These are phyloP conservation scores for Holotrichia oblita DNA, from an alignment of 1,140 invertebrate species.

Conservation along the genomic window DNA sequence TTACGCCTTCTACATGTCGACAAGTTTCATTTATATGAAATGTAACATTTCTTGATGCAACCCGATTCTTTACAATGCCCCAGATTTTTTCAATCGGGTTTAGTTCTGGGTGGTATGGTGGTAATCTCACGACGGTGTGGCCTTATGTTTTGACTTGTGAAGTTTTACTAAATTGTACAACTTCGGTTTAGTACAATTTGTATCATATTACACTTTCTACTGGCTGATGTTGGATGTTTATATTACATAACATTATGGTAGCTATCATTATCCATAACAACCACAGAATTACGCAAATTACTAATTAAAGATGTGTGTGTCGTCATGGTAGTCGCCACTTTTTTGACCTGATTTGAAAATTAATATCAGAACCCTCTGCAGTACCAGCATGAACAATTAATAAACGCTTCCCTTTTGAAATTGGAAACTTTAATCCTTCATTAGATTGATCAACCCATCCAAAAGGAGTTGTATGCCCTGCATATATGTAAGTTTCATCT, in stretches of 20 bases:
- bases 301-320: background rate
- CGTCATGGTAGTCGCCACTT: background rate
- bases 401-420: conserved; percentile 8
- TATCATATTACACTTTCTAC: background rate
- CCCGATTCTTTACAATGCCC: background rate
- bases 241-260: background rate
- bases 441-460: background rate
- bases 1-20: background rate
- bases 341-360: too few species aligned
- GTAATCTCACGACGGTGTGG: background rate
- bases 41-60: background rate
- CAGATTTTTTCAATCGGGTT: background rate
- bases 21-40: background rate
- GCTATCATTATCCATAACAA: background rate
- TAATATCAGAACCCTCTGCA: too few species aligned
- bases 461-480: conserved; percentile 19
- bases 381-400: background rate
- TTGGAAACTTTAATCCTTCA: conserved; percentile 13
- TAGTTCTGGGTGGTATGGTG: background rate
- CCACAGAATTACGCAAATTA: background rate
- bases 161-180: background rate
- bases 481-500: conserved; percentile 31
- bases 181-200: background rate
- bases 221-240: background rate
- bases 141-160: background rate